Conservation (phyloP, 1,140 invertebrate genomes). For the Drosophila paulistorum region DNA sequence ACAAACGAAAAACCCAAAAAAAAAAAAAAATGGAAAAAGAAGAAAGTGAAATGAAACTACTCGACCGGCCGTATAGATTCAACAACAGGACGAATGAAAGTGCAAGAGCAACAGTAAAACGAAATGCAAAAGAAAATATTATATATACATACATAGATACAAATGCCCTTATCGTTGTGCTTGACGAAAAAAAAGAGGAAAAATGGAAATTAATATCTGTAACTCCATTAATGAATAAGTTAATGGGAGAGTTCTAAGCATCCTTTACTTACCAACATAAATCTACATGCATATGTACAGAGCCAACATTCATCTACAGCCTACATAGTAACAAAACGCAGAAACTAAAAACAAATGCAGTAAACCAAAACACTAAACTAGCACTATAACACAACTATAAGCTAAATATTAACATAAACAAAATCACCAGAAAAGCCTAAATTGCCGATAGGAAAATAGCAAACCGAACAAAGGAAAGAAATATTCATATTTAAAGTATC, state of each 20-base stretch:
- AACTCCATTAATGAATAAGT: neutral
- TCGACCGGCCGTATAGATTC: conserved; percentile 53
- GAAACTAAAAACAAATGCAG: neutral
- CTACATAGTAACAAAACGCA: conserved; percentile 45
- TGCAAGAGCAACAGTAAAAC: neutral
- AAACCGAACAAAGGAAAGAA: conserved; percentile 37
- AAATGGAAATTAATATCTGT: neutral
- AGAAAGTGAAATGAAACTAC: conserved; percentile 39
- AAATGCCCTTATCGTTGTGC: conserved; percentile 21
- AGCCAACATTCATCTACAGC: conserved; percentile 69
- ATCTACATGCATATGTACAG: conserved; percentile 41
- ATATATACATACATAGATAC: conserved; percentile 51
- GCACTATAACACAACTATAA: conserved; percentile 30
- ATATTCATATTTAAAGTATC: conserved; percentile 77
- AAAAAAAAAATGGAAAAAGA: conserved; percentile 19
- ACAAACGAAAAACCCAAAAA: no score
- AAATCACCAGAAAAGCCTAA: conserved; percentile 79
- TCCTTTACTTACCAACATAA: conserved; percentile 21
- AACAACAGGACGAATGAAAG: conserved; percentile 15
- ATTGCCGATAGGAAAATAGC: conserved; percentile 48
- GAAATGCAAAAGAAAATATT: conserved; percentile 17
- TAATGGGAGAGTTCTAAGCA: conserved; percentile 25
- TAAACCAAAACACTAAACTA: conserved; percentile 17
- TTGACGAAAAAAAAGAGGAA: neutral
- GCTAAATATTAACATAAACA: conserved; percentile 32